Evolutionary conservation across 2,797 vertebrate species (phyloP), one percentile per base, ranked within the genome.

Genomic region (Halcyon badia): DNA sequence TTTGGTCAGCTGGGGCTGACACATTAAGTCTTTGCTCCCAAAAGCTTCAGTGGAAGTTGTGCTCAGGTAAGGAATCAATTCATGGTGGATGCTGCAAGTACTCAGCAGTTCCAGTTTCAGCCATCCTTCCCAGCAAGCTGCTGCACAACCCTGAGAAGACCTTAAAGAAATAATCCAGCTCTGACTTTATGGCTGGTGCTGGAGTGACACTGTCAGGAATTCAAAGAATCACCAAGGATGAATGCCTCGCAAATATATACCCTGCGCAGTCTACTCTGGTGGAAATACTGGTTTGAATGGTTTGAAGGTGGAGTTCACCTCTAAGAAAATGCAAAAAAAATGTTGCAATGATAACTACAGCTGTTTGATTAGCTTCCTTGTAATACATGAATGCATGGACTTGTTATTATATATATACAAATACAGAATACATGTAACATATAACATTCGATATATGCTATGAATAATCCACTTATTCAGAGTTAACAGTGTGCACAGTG

Each of bases 231-330:
- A 70, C 39, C 42, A 72, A 14, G 14, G 39, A 31, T 1, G 3
- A 0, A 0, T 14, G 61, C 41, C 24, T 16, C 61, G 22, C 33
- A 88, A 46, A 78, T 42, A 46, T 44, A 3, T 14, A 78, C 6
- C 4, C 8, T 7, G 2, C 0, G 0, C 51, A 65, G n/a, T 54
- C 15, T 70, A 21, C 11, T 33, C 49, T 57, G 14, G 11, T 61
- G 17, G n/a, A 70, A 72, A 10, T 31, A 54, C 8, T 80, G 26
- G 10, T 64, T 85, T 48, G 37, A 62, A 46, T 44, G 28, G 24
- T 49, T 90, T 77, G 46, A 86, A 83, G 42, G 22, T 48, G 28
- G 37, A 84, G 19, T 48, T 83, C 14, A 66, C 11, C 66, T 26
- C 39, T 57, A 70, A 65, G 61, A 90, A 78, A 35, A 7, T 8